Base-by-base conservation (phyloP, 2,113 vertebrate genomes). In the Grallaria varia region DNA sequence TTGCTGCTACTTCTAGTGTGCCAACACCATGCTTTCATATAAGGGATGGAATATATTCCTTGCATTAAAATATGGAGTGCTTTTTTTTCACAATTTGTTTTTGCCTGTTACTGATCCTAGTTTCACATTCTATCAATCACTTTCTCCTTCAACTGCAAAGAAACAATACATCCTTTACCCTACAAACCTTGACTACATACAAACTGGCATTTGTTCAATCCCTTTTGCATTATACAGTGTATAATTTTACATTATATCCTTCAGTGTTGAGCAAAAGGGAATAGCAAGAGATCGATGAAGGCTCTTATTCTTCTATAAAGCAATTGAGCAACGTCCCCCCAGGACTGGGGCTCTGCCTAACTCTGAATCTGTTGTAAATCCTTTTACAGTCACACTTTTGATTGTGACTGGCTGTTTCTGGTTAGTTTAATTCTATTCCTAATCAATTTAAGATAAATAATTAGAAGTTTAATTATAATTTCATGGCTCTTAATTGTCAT, bases 191-290 rank as follows among this genome's bases (percentile, higher is more conserved):
- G 73, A 60, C 60, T 90, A 31, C 64, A 28, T 95, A 27, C 47
- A 78, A 84, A 75, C 86, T 92, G 91, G 73, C 87, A 89, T 95
- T n/a, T 74, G 19, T 87, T 95, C 84, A 91, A 87, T 90, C 64
- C 60, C 4, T 16, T 81, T 94, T 89, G 49, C 69, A 71, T 91
- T 95, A 74, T 63, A 33, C 42, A 84, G 24, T 91, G 89, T 95
- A 75, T 89, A 91, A 87, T 95, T 95, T 96, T 92, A 74, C 80
- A 74, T 94, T 92, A 59, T 87, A 64, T 81, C n/a, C 84, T 84
- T 95, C 59, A 81, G 59, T 74, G 79, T 42, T 80, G 72, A 88
- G 72, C 12, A 6, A 94, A 90, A 42, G 30, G 39, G 92, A 88
- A 86, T 47, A 55, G 69, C 35, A 56, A 37, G 75, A 85, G 35